Evolutionary conservation across 1,140 invertebrate species (phyloP).

Genomic region (Drosophila grimshawi): DNA sequence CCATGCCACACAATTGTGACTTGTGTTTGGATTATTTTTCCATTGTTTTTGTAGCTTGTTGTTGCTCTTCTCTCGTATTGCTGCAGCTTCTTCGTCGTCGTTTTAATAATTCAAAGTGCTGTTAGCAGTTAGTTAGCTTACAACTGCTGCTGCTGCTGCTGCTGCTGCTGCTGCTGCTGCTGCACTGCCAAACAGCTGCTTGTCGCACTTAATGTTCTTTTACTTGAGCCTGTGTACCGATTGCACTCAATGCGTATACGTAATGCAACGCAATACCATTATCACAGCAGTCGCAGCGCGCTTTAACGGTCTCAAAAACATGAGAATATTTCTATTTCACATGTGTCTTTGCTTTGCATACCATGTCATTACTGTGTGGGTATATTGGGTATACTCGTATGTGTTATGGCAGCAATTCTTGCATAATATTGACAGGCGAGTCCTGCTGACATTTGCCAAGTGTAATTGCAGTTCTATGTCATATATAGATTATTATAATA

Average conservation of each 20-base stretch:
- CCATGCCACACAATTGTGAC: slow-evolving; percentile 20
- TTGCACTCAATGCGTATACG: slow-evolving; percentile 34
- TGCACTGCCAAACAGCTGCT: slow-evolving; percentile 17
- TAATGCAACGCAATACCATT: not conserved
- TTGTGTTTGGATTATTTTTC: slow-evolving; percentile 11
- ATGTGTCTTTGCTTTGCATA: not conserved
- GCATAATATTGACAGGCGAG: too few species aligned
- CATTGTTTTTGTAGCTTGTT: slow-evolving; percentile 33
- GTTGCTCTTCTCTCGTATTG: slow-evolving; percentile 4
- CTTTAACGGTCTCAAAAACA: not conserved
- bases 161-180: not conserved
- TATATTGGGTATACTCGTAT: too few species aligned
- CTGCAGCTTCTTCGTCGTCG: slow-evolving; percentile 48
- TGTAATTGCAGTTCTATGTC: too few species aligned
- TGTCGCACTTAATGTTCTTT: slow-evolving; percentile 37
- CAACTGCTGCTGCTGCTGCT: not conserved
- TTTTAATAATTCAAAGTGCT: slow-evolving; percentile 81
- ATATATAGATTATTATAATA: too few species aligned
- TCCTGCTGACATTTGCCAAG: too few species aligned
- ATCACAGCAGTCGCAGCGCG: too few species aligned
- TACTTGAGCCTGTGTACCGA: slow-evolving; percentile 8
- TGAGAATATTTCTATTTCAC: slow-evolving; percentile 1
- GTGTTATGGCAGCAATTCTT: too few species aligned
- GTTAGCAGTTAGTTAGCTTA: slow-evolving; percentile 16
- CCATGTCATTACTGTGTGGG: not conserved